Evolutionary conservation across 2,113 vertebrate species (phyloP).

Genomic region (Gasterosteus aculeatus): DNA sequence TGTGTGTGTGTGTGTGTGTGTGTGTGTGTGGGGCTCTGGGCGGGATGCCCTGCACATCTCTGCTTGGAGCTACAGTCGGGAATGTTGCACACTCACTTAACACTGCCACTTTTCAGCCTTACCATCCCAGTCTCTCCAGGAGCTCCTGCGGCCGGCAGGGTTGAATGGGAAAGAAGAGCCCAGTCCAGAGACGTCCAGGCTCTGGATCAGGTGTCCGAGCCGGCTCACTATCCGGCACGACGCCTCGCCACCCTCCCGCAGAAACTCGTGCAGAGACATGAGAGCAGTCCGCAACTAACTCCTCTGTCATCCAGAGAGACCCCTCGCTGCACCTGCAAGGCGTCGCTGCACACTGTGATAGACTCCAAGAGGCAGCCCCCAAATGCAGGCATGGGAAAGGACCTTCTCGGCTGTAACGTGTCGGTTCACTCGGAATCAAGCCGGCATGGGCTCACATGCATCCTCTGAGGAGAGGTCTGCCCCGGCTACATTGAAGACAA

Average conservation of each 20-base stretch:
- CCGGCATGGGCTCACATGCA: constrained; percentile 19
- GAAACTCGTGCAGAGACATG: constrained; percentile 82
- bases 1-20: constrained; percentile 23
- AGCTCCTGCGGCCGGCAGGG: constrained; percentile 72
- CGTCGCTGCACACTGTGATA: constrained; percentile 46
- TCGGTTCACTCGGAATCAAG: constrained; percentile 26
- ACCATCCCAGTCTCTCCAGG: constrained; percentile 79
- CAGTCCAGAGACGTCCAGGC: constrained; percentile 78
- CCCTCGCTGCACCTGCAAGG: constrained; percentile 41
- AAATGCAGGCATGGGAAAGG: constrained; percentile 32
- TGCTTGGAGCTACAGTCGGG: constrained; percentile 21
- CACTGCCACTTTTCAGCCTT: constrained; percentile 43
- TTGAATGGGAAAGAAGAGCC: constrained; percentile 70
- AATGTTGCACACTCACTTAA: constrained; percentile 6
- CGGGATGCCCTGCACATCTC: constrained; percentile 53
- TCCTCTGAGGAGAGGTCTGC: constrained; percentile 33
- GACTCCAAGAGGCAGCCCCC: constrained; percentile 26
- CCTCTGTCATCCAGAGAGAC: constrained; percentile 49
- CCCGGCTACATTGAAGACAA: constrained; percentile 9
- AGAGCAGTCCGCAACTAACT: constrained; percentile 39
- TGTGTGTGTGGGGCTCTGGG: constrained; percentile 51
- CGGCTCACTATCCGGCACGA: constrained; percentile 76
- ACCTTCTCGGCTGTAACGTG: constrained; percentile 8
- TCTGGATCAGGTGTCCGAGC: constrained; percentile 79
- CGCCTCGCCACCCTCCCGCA: constrained; percentile 79